These are phyloP conservation scores for Temnothorax curvispinosus DNA, from an alignment of 1,140 invertebrate species.

Conservation along the genomic window DNA sequence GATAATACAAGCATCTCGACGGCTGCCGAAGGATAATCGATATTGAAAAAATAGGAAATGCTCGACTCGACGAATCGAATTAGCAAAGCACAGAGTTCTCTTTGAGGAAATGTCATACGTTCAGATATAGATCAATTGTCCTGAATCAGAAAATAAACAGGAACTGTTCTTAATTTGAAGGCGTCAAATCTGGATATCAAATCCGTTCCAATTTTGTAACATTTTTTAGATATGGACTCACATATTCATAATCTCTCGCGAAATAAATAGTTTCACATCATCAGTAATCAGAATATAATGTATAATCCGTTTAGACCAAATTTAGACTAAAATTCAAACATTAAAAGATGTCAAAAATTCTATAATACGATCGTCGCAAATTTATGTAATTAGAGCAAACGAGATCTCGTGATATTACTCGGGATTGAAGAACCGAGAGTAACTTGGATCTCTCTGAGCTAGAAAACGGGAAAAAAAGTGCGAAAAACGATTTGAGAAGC, in stretches of 20 bases:
- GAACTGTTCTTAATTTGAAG: neutral
- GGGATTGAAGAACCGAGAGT: neutral
- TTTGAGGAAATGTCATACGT: neutral
- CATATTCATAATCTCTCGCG: neutral
- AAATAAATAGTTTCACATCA: neutral
- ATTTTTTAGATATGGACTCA: too few species aligned
- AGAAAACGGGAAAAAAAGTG: neutral
- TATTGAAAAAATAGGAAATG: neutral
- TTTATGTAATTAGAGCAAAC: neutral
- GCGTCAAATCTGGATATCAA: neutral
- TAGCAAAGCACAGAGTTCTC: neutral
- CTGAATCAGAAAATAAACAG: neutral
- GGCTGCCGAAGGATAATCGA: neutral
- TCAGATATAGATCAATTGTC: neutral
- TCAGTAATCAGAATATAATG: neutral
- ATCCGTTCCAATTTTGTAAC: neutral
- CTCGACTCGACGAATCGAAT: conserved; percentile 1
- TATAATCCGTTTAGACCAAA: neutral
- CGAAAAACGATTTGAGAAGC: neutral
- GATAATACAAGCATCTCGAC: neutral
- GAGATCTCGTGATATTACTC: neutral
- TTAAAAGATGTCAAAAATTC: neutral
- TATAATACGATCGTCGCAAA: neutral
- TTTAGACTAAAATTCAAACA: neutral
- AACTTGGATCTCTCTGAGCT: neutral